A percentile compares a stretch with the other conserved stretches of the same genome.
phyloP scores from a whole-genome alignment of 1,140 invertebrate genomes.

The Euura lappo region DNA sequence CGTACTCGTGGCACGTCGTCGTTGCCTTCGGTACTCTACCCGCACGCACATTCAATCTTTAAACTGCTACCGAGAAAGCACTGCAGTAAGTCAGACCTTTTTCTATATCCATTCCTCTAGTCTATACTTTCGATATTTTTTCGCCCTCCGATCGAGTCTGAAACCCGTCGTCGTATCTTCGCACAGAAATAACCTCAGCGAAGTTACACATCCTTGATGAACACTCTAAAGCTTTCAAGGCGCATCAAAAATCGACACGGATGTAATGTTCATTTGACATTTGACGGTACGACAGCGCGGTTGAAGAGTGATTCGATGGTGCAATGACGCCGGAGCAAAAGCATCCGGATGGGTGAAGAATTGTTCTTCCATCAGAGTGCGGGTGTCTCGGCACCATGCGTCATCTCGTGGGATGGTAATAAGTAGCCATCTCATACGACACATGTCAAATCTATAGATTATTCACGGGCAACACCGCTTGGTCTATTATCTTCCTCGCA shows the following conservation, averaged over 20 bases:
- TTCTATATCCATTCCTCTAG: background rate
- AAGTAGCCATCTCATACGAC: background rate
- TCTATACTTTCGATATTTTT: background rate
- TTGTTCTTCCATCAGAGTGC: too few relatives aligned
- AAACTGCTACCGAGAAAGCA: background rate
- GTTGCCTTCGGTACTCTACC: background rate
- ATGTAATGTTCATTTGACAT: too few relatives aligned
- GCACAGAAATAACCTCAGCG: too few relatives aligned
- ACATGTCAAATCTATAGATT: slow-evolving; percentile 1
- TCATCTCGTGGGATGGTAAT: background rate
- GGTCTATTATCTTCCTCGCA: background rate
- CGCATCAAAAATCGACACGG: too few relatives aligned
- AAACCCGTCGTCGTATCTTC: too few relatives aligned
- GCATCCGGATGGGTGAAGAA: too few relatives aligned
- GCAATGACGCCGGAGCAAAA: too few relatives aligned
- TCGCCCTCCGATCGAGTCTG: too few relatives aligned
- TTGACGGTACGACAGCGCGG: too few relatives aligned
- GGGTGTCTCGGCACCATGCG: background rate
- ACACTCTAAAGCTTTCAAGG: too few relatives aligned
- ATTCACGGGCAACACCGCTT: background rate
- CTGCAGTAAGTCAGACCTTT: background rate
- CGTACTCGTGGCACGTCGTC: background rate
- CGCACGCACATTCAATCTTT: background rate
- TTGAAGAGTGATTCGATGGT: too few relatives aligned
- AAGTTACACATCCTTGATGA: too few relatives aligned